Evolutionary conservation across 2,888 invertebrate species (phyloP).

Genomic region (Himalopsyche kuldschensis): DNA sequence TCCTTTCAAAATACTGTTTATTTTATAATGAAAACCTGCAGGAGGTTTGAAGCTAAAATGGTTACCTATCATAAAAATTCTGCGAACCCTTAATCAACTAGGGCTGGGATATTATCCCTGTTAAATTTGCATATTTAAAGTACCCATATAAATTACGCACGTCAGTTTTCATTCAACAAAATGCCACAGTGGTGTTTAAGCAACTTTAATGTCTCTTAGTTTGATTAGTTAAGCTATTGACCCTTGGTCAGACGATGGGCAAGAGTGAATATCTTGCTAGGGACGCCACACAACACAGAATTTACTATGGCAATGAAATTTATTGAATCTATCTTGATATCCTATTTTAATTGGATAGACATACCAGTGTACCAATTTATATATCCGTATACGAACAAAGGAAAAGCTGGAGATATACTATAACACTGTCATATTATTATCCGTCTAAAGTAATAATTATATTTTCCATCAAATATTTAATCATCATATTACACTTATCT

Average conservation of each 20-base stretch:
- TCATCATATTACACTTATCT: too few species aligned
- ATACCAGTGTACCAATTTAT: too few species aligned
- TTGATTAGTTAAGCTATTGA: constrained; percentile 29
- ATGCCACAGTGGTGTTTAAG: background rate
- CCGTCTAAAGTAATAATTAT: too few species aligned
- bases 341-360: too few species aligned
- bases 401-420: too few species aligned
- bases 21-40: too few species aligned
- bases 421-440: too few species aligned
- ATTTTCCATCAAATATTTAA: too few species aligned
- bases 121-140: background rate
- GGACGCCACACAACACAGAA: background rate
- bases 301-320: background rate
- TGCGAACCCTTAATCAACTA: background rate
- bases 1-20: too few species aligned
- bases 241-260: constrained; percentile 4
- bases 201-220: constrained; percentile 2
- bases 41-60: too few species aligned
- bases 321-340: background rate
- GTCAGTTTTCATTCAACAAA: background rate
- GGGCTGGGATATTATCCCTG: background rate
- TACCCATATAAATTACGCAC: background rate
- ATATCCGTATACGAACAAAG: too few species aligned
- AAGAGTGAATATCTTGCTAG: background rate
- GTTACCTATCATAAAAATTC: too few species aligned